Conservation (phyloP, 2,113 vertebrate species). For the Prolemur simus region DNA sequence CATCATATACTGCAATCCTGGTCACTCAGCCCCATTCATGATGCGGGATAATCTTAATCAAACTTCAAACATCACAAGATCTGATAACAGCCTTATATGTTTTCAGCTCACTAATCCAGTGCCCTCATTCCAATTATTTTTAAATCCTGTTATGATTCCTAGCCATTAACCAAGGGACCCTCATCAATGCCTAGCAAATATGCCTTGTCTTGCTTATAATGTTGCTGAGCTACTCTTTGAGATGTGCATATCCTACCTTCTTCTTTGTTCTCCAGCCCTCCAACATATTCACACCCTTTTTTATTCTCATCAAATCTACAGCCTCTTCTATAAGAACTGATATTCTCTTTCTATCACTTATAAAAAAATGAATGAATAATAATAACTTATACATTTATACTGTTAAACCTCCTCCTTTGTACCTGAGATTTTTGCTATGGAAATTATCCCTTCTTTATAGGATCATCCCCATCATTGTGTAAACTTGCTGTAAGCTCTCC, state of each 20-base stretch:
- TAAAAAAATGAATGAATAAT: slow-evolving; percentile 38
- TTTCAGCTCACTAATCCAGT: not conserved
- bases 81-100: not conserved
- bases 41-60: not conserved
- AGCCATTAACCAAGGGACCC: not conserved
- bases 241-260: not conserved
- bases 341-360: not conserved
- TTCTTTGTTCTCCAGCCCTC: not conserved
- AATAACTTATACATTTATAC: not conserved
- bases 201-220: not conserved
- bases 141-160: not conserved
- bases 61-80: not conserved
- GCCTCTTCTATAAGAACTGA: not conserved
- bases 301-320: not conserved
- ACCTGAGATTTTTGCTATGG: not conserved
- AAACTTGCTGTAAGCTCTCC: not conserved
- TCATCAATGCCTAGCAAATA: not conserved
- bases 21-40: not conserved
- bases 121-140: not conserved
- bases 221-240: not conserved
- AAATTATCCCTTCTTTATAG: not conserved
- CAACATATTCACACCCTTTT: not conserved
- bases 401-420: not conserved
- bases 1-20: not conserved
- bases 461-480: not conserved